Percentiles rank a stretch among this genome's conserved stretches.
Evolutionary conservation across 2,888 invertebrate species (phyloP).

Genomic region (Hybos culiciformis): DNA sequence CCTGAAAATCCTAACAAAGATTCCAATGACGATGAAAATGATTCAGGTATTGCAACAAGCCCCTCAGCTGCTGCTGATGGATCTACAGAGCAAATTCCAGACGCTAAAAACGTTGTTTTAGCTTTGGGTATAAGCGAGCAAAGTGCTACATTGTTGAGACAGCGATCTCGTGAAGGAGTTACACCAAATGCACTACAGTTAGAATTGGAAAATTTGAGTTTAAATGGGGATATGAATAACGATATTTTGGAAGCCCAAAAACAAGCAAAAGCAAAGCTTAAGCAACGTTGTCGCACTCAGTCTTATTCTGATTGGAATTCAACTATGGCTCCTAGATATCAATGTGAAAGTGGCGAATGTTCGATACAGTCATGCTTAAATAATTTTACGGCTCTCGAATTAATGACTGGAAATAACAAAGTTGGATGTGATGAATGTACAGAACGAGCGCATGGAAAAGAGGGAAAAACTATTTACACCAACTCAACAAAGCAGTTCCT

Average conservation of each 20-base stretch:
- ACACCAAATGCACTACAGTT: slow-evolving; percentile 12
- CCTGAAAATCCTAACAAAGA: slow-evolving; percentile 45
- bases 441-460: slow-evolving; percentile 49
- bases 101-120: slow-evolving; percentile 21
- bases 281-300: slow-evolving; percentile 31
- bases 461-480: slow-evolving; percentile 62
- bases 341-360: slow-evolving; percentile 63
- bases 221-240: slow-evolving; percentile 9
- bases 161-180: slow-evolving; percentile 17
- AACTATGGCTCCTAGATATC: slow-evolving; percentile 51
- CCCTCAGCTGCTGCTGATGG: slow-evolving; percentile 19
- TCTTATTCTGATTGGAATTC: slow-evolving; percentile 37
- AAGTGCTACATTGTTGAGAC: slow-evolving; percentile 28
- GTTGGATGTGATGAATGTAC: slow-evolving; percentile 89
- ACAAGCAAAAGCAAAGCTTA: slow-evolving; percentile 19
- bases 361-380: slow-evolving; percentile 81
- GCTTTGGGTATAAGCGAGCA: slow-evolving; percentile 28
- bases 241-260: slow-evolving; percentile 11
- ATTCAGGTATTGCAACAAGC: slow-evolving; percentile 34
- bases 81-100: slow-evolving; percentile 16
- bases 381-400: slow-evolving; percentile 82
- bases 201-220: slow-evolving; percentile 11
- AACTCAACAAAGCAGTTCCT: slow-evolving; percentile 74
- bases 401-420: slow-evolving; percentile 83
- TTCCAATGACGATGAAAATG: slow-evolving; percentile 39